Evolutionary conservation across 2,113 vertebrate genomes (phyloP), one percentile per base, ranked within the genome.

Genomic region (Sarotherodon lohbergeri): DNA sequence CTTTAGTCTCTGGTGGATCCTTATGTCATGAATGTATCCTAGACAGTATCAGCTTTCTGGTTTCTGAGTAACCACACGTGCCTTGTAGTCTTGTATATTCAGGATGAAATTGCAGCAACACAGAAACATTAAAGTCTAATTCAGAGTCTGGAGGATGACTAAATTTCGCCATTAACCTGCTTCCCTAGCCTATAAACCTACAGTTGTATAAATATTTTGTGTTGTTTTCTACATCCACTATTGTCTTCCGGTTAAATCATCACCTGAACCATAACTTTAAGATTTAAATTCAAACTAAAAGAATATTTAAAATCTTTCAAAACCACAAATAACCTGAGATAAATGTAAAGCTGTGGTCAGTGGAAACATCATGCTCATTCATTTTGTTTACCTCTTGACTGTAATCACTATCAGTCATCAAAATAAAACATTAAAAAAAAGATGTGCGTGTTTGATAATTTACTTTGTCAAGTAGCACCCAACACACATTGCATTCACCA

Each of bases 351-450:
- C 86, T 94, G 90, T 95, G 93, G 92, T 95, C 89, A 89, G 88
- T 90, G 88, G 78, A 91, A 92, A 91, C 94, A 90, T 90, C 81
- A 86, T 95, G 90, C 90, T 93, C 93, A 92, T 95, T 95, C 86
- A 81, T 93, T 93, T 90, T 95, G 93, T 95, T 95, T 94, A 95
- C 95, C 92, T 95, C 93, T 85, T 95, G 94, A 95, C 95, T 96
- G 94, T 96, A 94, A 93, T 94, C 92, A 91, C 80, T 92, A 93
- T 93, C 92, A 94, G 95, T 95, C 95, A 94, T 95, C 46, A 82
- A 96, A 96, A 96, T 96, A 94, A 96, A 96, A 90, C 84, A 36
- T 89, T 2, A 17, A 91, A 92, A 93, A 93, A 89, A 68, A 22
- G 90, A 80, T 57, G 12, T 22, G 3, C 86, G 13, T 78, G 50